Evolutionary conservation across 2,888 invertebrate genomes (phyloP), one percentile per base, ranked within the genome.

Genomic region (Cosmopolites sordidus): DNA sequence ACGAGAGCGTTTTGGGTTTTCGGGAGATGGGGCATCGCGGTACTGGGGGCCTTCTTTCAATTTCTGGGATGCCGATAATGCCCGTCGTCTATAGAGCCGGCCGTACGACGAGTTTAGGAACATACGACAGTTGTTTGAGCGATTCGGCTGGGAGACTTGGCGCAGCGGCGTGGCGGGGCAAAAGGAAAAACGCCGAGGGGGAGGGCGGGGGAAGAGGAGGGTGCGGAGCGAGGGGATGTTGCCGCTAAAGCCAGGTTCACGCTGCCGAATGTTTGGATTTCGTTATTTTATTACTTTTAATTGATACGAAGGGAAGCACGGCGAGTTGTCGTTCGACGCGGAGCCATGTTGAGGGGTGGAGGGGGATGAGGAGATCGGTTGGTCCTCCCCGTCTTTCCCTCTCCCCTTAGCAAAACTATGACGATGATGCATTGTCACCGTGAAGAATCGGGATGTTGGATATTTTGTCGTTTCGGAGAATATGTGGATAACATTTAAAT

Each of bases 91-190:
- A 69, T 69, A 50, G 48, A 66, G 65, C 64, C 65, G 69, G 66
- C 68, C 67, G 33, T 33, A 33, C 33, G 33, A 33, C 22, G 22
- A 69, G 66, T 69, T 56, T 55, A 46, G 48, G 51, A 51, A 51
- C 55, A 55, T 33, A 56, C 70, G 70, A 72, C 72, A 70, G 70
- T 71, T 70, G 72, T 71, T 71, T 69, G 70, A 33, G 33, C 68
- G 67, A 68, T 66, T 65, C 63, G 64, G 59, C n/a, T 3, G 12
- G 33, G 33, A 33, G 55, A 60, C 60, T 59, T 61, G 56, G 48
- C 56, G 60, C 40, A 16, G 9, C 40, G 16, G 14, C 11, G 40
- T 6, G 40, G 16, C 5, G 16, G 11, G 14, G 15, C 2, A 14
- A 40, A 15, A 6, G 16, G 6, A 40, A 16, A 17, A 8, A 15